phyloP scores from a whole-genome alignment of 2,113 vertebrate species.

The Melanerpes aurifrons region DNA sequence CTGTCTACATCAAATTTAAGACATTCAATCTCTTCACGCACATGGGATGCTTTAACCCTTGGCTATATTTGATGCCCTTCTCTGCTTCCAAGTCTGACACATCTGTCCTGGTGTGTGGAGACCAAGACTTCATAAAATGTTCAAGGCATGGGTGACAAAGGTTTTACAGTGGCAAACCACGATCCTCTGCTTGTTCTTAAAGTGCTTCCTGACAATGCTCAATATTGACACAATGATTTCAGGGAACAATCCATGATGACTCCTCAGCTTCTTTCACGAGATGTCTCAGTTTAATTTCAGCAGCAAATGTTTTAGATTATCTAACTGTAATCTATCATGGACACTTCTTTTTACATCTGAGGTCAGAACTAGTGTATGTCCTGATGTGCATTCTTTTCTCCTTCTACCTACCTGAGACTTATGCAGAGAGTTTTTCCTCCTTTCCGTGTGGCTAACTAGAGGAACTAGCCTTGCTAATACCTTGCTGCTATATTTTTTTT shows the following conservation, averaged over 20 bases:
- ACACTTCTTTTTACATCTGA: not conserved
- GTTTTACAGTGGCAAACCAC: not conserved
- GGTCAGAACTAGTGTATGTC: not conserved
- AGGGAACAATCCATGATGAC: not conserved
- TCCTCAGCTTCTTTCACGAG: not conserved
- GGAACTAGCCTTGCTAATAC: not conserved
- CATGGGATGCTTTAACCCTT: not conserved
- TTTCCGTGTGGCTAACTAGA: not conserved
- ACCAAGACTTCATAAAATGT: not conserved
- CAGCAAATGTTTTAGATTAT: not conserved
- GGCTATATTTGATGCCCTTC: not conserved
- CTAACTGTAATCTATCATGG: not conserved
- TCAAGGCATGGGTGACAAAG: not conserved
- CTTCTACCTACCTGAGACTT: not conserved
- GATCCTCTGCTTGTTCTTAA: not conserved
- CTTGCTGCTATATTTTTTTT: not conserved
- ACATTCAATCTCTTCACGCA: not conserved
- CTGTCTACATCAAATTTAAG: not conserved
- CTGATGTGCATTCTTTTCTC: not conserved
- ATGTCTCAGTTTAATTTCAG: not conserved
- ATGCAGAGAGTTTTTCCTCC: not conserved
- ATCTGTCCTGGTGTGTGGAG: not conserved
- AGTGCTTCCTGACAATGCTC: not conserved
- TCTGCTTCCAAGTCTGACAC: not conserved
- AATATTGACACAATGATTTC: not conserved